Evolutionary conservation across 2,888 invertebrate genomes (phyloP).

Genomic region (Tanytarsus gracilentus): DNA sequence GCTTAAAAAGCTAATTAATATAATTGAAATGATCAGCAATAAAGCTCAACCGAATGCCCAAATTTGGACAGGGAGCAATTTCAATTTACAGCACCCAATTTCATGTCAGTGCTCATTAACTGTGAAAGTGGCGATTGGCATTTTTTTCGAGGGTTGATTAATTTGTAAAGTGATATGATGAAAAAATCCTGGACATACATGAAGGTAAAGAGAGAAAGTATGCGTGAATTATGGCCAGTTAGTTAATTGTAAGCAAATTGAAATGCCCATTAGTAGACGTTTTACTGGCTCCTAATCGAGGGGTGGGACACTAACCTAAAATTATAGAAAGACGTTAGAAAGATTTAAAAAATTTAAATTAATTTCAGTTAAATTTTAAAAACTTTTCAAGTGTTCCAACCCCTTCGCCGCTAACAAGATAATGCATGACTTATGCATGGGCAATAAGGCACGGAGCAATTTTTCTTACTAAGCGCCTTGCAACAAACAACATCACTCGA

Average conservation of each 20-base stretch:
- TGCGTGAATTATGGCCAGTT: background rate
- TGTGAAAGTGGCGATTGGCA: too few relatives aligned
- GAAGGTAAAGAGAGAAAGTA: too few relatives aligned
- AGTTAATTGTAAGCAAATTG: slow-evolving; percentile 19
- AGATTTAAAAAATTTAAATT: background rate
- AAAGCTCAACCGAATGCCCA: background rate
- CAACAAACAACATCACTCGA: background rate
- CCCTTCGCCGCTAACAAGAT: too few relatives aligned
- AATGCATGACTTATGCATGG: too few relatives aligned
- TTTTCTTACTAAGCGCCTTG: slow-evolving; percentile 10
- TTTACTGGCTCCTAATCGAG: too few relatives aligned
- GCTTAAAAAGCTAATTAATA: background rate
- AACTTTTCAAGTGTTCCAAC: too few relatives aligned
- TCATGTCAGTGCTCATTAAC: too few relatives aligned
- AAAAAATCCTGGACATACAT: too few relatives aligned
- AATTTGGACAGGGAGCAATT: background rate
- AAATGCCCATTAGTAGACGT: slow-evolving; percentile 1
- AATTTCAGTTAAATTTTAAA: too few relatives aligned
- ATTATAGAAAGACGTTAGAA: background rate
- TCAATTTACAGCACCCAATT: slow-evolving; percentile 1
- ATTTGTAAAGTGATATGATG: too few relatives aligned
- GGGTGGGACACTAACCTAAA: background rate
- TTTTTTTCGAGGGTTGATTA: too few relatives aligned
- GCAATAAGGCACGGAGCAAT: slow-evolving; percentile 5
- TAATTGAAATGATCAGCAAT: slow-evolving; percentile 10